A percentile compares a stretch with the other conserved stretches of the same genome.
These are phyloP conservation scores for Neotragus pygmaeus DNA, from an alignment of 2,113 vertebrate genomes.

Conservation along the genomic window DNA sequence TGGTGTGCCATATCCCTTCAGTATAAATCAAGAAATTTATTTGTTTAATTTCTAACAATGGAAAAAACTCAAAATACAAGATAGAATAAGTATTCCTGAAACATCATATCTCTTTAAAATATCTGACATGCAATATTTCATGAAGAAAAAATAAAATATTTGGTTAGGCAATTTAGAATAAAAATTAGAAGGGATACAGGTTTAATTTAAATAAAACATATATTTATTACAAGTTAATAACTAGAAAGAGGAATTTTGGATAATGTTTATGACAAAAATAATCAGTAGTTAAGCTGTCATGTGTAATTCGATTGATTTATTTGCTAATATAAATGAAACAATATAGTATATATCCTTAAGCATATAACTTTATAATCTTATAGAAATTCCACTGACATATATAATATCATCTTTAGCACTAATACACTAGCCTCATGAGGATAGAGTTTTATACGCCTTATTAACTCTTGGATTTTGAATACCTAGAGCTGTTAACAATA, in stretches of 20 bases:
- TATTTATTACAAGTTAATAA: neutral
- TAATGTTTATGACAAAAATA: neutral
- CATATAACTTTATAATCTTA: neutral
- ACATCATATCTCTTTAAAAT: neutral
- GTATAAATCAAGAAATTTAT: neutral
- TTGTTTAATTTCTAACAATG: neutral
- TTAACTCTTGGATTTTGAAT: neutral
- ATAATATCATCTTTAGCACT: neutral
- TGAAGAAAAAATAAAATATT: neutral
- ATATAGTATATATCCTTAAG: neutral
- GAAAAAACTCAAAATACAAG: neutral
- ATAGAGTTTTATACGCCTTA: neutral
- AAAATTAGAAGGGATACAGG: neutral
- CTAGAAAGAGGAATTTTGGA: neutral
- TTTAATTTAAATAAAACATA: neutral
- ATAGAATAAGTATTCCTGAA: neutral
- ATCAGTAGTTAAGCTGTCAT: neutral
- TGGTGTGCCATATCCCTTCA: neutral
- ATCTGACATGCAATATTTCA: neutral
- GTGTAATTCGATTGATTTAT: neutral
- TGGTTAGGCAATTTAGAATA: neutral
- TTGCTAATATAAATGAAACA: neutral
- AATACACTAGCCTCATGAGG: neutral
- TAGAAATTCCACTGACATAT: neutral
- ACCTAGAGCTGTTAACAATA: neutral